A percentile compares a stretch with the other conserved stretches of the same genome.
Conservation (phyloP, 2,113 vertebrate genomes). For the Cacatua alba region DNA sequence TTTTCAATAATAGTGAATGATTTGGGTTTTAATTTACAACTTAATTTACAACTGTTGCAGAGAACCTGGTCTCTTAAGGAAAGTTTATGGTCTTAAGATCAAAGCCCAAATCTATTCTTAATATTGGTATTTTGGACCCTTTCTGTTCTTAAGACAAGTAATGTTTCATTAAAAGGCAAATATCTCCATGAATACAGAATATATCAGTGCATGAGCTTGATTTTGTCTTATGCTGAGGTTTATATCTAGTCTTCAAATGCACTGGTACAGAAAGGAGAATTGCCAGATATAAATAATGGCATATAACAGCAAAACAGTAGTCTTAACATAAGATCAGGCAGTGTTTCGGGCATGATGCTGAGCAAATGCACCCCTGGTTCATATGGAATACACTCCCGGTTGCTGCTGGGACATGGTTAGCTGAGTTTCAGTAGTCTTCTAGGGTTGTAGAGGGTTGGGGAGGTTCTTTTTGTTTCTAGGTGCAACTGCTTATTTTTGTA, state of each 20-base stretch:
- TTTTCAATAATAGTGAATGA: not conserved
- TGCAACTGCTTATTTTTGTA: not conserved
- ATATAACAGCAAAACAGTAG: not conserved
- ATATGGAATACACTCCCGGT: not conserved
- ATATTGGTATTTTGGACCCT: not conserved
- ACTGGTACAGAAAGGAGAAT: not conserved
- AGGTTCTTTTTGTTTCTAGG: not conserved
- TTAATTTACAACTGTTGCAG: not conserved
- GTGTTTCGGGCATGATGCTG: not conserved
- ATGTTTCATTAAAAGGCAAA: not conserved
- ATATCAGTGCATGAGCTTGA: not conserved
- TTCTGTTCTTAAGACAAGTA: not conserved
- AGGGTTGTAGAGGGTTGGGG: not conserved
- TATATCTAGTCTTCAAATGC: not conserved
- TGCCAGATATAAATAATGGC: not conserved
- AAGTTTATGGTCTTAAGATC: not conserved
- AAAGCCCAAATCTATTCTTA: not conserved
- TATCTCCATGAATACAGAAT: not conserved
- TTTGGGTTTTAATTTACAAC: not conserved
- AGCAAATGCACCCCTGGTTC: not conserved
- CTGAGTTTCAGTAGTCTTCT: not conserved
- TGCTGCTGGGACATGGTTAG: not conserved
- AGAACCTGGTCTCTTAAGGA: not conserved
- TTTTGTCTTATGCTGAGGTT: not conserved
- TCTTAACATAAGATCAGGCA: not conserved